phyloP scores from a whole-genome alignment of 2,113 vertebrate species.

The Gopherus evgoodei region DNA sequence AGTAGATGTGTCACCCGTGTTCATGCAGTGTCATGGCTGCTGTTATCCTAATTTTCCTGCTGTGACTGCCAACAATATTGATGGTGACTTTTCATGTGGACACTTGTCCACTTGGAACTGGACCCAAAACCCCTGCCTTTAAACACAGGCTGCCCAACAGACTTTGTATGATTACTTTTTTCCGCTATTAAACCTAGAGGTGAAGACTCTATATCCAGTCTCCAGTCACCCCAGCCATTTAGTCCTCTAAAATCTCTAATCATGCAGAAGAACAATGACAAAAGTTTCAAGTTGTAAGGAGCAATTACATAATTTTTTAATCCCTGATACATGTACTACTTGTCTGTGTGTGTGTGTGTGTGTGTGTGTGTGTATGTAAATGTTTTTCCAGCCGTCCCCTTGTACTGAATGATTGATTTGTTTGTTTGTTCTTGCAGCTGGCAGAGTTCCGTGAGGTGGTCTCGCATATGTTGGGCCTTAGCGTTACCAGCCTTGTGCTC shows the following conservation, averaged over 20 bases:
- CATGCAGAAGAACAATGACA: not conserved
- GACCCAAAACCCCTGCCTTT: not conserved
- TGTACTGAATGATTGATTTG: not conserved
- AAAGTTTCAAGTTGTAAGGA: not conserved
- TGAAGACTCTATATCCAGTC: not conserved
- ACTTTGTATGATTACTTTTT: not conserved
- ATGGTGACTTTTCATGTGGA: not conserved
- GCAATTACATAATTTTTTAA: not conserved
- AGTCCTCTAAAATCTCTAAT: not conserved
- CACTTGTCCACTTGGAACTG: not conserved
- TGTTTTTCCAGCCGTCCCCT: not conserved
- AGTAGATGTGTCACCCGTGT: not conserved
- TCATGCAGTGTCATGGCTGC: not conserved
- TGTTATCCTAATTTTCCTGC: not conserved
- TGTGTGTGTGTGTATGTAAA: accelerated
- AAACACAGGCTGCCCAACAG: not conserved
- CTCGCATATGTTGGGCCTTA: conserved; percentile 84
- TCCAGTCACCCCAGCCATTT: not conserved
- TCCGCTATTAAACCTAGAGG: not conserved
- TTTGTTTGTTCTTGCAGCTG: conserved; percentile 78
- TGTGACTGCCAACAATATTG: not conserved
- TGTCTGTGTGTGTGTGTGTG: not conserved
- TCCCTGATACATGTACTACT: not conserved
- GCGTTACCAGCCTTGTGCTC: conserved; percentile 72
- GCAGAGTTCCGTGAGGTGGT: conserved; percentile 87